These are phyloP conservation scores for Prosopocoilus inquinatus DNA, from an alignment of 2,888 invertebrate genomes.

Conservation along the genomic window DNA sequence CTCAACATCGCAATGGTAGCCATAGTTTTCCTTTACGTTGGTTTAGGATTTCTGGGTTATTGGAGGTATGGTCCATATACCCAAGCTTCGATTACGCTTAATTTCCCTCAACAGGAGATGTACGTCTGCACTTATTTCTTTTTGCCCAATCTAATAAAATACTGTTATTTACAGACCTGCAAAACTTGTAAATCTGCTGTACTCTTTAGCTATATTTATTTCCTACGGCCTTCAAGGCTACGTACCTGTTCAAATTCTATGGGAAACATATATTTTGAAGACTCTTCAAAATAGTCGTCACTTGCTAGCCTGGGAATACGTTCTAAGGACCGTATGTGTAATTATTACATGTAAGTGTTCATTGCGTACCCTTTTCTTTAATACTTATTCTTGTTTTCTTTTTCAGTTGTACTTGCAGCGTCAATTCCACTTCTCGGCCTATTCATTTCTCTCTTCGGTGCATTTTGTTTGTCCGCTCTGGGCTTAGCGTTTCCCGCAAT, in stretches of 20 bases:
- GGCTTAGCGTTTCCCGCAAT: constrained; percentile 75
- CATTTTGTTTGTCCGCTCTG: constrained; percentile 69
- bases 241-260: constrained; percentile 81
- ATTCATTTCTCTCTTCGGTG: constrained; percentile 75
- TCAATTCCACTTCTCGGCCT: constrained; percentile 69
- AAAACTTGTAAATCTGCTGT: constrained; percentile 61
- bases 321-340: constrained; percentile 45
- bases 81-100: constrained; percentile 76
- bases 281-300: constrained; percentile 39
- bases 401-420: constrained; percentile 70
- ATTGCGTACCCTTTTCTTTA: constrained; percentile 1
- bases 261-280: constrained; percentile 54
- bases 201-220: constrained; percentile 72
- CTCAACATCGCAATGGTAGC: constrained; percentile 79
- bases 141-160: not conserved
- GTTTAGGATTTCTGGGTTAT: constrained; percentile 83
- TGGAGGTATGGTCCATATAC: constrained; percentile 71
- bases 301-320: constrained; percentile 42
- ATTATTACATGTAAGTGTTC: constrained; percentile 47
- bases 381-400: constrained; percentile 2
- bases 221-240: constrained; percentile 87
- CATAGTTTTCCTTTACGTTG: constrained; percentile 73
- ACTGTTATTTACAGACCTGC: constrained; percentile 56
- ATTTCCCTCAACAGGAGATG: constrained; percentile 64
- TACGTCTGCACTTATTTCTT: constrained; percentile 42